A percentile compares a stretch with the other conserved stretches of the same genome.
Evolutionary conservation across 2,888 invertebrate species (phyloP).

Genomic region (Galeruca laticollis): DNA sequence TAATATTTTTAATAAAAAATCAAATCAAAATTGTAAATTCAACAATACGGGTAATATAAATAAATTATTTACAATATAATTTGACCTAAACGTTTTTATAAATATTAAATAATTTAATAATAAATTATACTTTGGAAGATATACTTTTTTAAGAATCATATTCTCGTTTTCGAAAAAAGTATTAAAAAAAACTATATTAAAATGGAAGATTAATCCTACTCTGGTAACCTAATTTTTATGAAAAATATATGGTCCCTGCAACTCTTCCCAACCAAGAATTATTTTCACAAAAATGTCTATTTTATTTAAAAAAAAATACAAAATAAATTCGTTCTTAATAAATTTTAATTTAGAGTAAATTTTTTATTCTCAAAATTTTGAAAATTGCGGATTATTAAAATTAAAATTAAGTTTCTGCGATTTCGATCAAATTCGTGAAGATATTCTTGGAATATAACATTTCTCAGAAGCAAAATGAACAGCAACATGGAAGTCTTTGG

Average conservation of each 20-base stretch:
- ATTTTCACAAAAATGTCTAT: slow-evolving; percentile 1
- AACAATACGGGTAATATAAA: slow-evolving; percentile 12
- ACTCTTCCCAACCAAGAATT: neutral
- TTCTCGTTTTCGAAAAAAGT: neutral
- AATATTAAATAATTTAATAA: slow-evolving; percentile 28
- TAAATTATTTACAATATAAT: slow-evolving; percentile 30
- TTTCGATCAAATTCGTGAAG: neutral
- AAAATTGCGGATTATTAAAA: too few relatives aligned
- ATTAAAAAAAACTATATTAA: neutral
- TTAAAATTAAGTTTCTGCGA: neutral
- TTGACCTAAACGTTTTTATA: slow-evolving; percentile 24
- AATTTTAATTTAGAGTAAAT: neutral
- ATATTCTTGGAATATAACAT: neutral
- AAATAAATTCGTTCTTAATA: neutral
- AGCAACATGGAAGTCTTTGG: slow-evolving; percentile 2
- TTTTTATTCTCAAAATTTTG: too few relatives aligned
- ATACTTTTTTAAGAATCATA: neutral
- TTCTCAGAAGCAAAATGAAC: neutral
- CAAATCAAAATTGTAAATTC: slow-evolving; percentile 5
- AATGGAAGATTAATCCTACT: slow-evolving; percentile 7
- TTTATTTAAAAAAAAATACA: neutral
- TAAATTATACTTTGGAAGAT: slow-evolving; percentile 17
- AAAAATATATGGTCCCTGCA: slow-evolving; percentile 14
- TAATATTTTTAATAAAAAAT: slow-evolving; percentile 13
- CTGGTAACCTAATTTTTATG: slow-evolving; percentile 17